phyloP scores from a whole-genome alignment of 2,113 vertebrate species.

The Sardina pilchardus region DNA sequence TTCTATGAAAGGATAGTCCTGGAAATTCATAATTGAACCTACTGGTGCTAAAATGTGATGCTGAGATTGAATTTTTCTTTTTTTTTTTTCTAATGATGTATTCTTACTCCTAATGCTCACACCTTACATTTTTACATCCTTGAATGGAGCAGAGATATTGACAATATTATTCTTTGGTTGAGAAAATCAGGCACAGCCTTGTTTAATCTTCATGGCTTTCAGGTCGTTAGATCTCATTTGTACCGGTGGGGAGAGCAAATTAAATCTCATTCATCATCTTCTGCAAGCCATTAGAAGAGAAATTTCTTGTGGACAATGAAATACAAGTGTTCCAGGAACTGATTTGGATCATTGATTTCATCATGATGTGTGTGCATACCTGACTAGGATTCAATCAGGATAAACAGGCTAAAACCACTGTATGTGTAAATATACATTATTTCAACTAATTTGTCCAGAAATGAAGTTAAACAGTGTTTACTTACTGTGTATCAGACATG shows the following conservation, averaged over 20 bases:
- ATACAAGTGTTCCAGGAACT: slow-evolving; percentile 2
- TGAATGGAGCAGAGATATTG: not conserved
- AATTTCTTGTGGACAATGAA: slow-evolving; percentile 20
- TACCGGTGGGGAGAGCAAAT: slow-evolving; percentile 15
- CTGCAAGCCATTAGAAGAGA: slow-evolving; percentile 10
- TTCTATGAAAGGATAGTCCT: slow-evolving; percentile 11
- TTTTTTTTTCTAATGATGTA: slow-evolving; percentile 7
- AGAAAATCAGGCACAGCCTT: slow-evolving; percentile 15
- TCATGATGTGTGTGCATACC: slow-evolving; percentile 20
- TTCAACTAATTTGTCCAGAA: slow-evolving; percentile 31
- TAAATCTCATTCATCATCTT: slow-evolving; percentile 16
- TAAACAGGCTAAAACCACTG: slow-evolving; percentile 20
- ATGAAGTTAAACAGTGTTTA: slow-evolving; percentile 46
- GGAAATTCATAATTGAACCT: slow-evolving; percentile 17
- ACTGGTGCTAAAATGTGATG: slow-evolving; percentile 16
- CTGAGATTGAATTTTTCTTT: slow-evolving; percentile 11
- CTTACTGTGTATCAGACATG: slow-evolving; percentile 32
- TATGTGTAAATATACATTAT: slow-evolving; percentile 50
- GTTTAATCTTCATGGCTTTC: slow-evolving; percentile 28
- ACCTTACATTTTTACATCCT: not conserved
- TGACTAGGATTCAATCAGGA: slow-evolving; percentile 18
- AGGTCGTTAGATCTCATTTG: slow-evolving; percentile 24
- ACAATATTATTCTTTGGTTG: slow-evolving; percentile 20
- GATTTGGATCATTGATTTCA: not conserved
- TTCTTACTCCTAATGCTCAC: not conserved